Percentiles rank a stretch among this genome's conserved stretches.
Evolutionary conservation across 2,797 vertebrate species (phyloP).

Genomic region (Apodemus agrarius): DNA sequence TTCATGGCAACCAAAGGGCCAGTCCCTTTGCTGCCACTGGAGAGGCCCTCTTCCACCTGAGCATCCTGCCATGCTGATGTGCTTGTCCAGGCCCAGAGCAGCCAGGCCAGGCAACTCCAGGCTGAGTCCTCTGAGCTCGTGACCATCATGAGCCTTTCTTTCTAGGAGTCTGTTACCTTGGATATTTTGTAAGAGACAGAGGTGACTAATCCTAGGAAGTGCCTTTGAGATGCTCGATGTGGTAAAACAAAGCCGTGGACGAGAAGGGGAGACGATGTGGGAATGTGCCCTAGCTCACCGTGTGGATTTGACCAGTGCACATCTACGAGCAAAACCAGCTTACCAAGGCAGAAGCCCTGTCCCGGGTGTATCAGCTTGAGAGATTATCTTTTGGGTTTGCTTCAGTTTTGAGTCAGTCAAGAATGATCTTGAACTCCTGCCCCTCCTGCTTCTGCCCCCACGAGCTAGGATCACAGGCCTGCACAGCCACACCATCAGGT

Average conservation of each 20-base stretch:
- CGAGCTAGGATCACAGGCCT: not conserved
- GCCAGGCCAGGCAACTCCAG: not conserved
- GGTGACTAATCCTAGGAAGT: not conserved
- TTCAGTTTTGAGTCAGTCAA: not conserved
- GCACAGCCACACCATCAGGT: not conserved
- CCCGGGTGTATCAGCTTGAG: not conserved
- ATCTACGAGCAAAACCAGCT: not conserved
- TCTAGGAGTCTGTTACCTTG: not conserved
- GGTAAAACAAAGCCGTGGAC: not conserved
- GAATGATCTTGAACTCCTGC: not conserved
- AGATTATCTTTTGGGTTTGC: not conserved
- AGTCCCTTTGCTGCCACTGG: not conserved
- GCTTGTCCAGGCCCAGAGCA: not conserved
- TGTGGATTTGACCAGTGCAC: not conserved
- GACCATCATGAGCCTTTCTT: not conserved
- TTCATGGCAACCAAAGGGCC: not conserved
- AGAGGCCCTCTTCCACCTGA: not conserved
- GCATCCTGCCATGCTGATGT: not conserved
- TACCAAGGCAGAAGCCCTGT: not conserved
- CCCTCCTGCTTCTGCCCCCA: too few relatives aligned
- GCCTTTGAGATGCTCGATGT: conserved; percentile 1
- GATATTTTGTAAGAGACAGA: not conserved
- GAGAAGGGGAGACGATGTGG: not conserved
- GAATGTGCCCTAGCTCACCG: too few relatives aligned
- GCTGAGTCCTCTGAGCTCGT: not conserved